Percentiles rank a stretch among this genome's conserved stretches.
These are phyloP conservation scores for Acrobasis suavella DNA, from an alignment of 2,888 invertebrate genomes.

Conservation along the genomic window DNA sequence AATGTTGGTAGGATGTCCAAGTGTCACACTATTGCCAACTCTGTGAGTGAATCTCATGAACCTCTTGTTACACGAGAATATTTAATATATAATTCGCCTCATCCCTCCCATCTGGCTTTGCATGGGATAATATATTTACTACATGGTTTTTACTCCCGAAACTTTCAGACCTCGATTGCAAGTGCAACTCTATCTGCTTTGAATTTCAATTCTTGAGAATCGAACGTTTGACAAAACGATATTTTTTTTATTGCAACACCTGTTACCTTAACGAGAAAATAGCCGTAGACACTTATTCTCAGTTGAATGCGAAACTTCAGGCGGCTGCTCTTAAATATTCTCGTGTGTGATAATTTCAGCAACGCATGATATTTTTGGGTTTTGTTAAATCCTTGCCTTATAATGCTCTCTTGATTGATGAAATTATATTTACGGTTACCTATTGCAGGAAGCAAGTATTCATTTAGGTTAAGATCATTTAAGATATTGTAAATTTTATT, in stretches of 20 bases:
- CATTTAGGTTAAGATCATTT: conserved; percentile 66
- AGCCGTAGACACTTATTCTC: no score
- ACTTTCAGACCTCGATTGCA: no score
- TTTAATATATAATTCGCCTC: not conserved
- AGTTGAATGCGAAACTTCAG: not conserved
- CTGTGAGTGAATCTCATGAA: conserved; percentile 43
- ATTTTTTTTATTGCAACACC: no score
- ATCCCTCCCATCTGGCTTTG: no score
- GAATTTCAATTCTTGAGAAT: no score
- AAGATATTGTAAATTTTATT: conserved; percentile 74
- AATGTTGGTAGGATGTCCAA: conserved; percentile 20
- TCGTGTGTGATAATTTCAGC: conserved; percentile 14
- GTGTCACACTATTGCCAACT: conserved; percentile 32
- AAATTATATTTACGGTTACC: conserved; percentile 80
- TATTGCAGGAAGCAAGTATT: conserved; percentile 80
- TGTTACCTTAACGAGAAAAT: no score
- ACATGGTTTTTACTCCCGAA: no score
- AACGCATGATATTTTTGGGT: conserved; percentile 45
- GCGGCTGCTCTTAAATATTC: not conserved
- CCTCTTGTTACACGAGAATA: conserved; percentile 24
- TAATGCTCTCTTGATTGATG: conserved; percentile 78
- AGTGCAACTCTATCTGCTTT: no score
- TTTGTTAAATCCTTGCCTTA: conserved; percentile 70
- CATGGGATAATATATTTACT: no score
- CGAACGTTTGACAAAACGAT: no score